Evolutionary conservation across 2,113 vertebrate genomes (phyloP), one percentile per base, ranked within the genome.

Genomic region (Barbus barbus): DNA sequence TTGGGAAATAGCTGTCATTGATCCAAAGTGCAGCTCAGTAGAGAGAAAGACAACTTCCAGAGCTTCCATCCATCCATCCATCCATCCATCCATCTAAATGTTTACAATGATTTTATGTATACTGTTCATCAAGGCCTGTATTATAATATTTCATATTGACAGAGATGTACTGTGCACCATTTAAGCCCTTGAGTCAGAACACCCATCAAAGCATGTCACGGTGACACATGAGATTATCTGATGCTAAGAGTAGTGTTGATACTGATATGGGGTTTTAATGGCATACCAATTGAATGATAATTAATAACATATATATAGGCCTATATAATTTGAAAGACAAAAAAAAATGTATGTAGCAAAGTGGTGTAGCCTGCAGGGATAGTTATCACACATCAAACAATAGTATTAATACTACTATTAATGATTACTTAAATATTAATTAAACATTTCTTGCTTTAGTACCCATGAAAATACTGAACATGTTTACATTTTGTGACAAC

Each of bases 1-100:
- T 84, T 74, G 73, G 24, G 77, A 84, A 86, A 86, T 36, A 38
- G 5, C 56, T 83, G 81, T 75, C 58, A 58, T 4, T 26, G 67
- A 11, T 53, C 81, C 81, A 83, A 67, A 28, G 28, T 5, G 44
- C 26, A 76, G 36, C 58, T 36, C 18, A 83, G 24, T 4, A 65
- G 51, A 11, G 1, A 60, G 14, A 58, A 38, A 60, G 33, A 58
- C 60, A 78, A n/a, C 41, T 36, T 44, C 31, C 7, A 8, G 5
- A n/a, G n/a, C n/a, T n/a, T 48, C 46, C 16, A 48, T 48, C 46
- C 16, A 48, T 48, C 13, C 16, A 48, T 44, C 9, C 12, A 44
- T 41, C 38, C 2, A 41, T 41, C 38, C 9, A 41, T 41, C 38
- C 9, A 41, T 38, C 36, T 36, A 24, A 63, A 60, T 12, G n/a